Conservation (phyloP, 1,140 invertebrate species). For the Amphibalanus amphitrite region DNA sequence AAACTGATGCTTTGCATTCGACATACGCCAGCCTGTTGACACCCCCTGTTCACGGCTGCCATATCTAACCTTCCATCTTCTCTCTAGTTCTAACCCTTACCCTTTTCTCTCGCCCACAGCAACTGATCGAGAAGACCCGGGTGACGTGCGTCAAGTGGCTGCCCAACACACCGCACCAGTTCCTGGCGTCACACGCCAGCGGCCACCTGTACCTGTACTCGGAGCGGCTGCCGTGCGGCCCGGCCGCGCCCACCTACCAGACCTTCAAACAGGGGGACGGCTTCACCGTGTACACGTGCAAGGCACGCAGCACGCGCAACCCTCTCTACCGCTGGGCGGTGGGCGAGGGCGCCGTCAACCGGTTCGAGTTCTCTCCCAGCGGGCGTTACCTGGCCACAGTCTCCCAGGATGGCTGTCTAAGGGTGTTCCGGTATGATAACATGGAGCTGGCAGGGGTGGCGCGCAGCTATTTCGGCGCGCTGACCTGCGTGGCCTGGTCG, state of each 20-base stretch:
- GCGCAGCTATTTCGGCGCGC: conserved; percentile 92
- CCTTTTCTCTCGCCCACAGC: conserved; percentile 40
- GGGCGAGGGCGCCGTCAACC: conserved; percentile 75
- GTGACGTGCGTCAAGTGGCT: conserved; percentile 98
- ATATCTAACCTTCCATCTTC: too few relatives aligned
- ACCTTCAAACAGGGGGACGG: conserved; percentile 88
- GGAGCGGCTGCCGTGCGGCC: conserved; percentile 75
- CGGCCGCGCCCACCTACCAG: conserved; percentile 74
- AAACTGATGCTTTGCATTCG: too few relatives aligned
- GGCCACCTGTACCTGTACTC: conserved; percentile 98
- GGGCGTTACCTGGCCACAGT: conserved; percentile 78
- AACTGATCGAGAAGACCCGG: conserved; percentile 91
- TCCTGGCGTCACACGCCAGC: conserved; percentile 83
- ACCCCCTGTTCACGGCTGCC: too few relatives aligned
- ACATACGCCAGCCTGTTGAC: too few relatives aligned
- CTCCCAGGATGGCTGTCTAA: conserved; percentile 86
- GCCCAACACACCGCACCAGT: conserved; percentile 77
- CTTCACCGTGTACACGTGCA: conserved; percentile 84
- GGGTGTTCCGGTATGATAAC: conserved; percentile 92
- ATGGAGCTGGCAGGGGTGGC: conserved; percentile 85
- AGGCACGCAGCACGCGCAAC: conserved; percentile 90
- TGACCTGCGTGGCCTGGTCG: conserved; percentile 89
- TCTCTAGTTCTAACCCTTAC: too few relatives aligned
- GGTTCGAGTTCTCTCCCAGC: conserved; percentile 94
- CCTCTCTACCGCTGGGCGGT: conserved; percentile 65